Evolutionary conservation across 2,797 vertebrate genomes (phyloP).

Genomic region (Rhynchotus rufescens): DNA sequence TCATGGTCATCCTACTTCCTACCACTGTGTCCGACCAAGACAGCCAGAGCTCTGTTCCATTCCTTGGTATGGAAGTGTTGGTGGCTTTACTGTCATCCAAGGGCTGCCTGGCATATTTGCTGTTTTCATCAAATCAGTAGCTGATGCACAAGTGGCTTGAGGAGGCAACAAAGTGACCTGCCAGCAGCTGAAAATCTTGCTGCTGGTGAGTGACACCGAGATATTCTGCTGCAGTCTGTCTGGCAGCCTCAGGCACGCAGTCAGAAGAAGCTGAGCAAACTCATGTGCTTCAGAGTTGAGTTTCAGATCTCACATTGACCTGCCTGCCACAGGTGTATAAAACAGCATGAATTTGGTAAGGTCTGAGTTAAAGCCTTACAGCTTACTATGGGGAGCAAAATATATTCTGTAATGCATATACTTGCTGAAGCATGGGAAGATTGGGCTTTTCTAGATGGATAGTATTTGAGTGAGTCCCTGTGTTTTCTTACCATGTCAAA

Average conservation of each 20-base stretch:
- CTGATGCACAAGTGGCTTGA: background rate
- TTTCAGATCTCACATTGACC: background rate
- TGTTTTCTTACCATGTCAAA: background rate
- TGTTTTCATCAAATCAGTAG: background rate
- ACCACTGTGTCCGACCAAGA: background rate
- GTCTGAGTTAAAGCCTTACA: background rate
- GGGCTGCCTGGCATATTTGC: background rate
- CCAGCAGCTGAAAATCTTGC: background rate
- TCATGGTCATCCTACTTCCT: background rate
- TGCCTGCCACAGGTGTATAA: background rate
- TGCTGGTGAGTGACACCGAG: background rate
- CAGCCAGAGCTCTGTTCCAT: background rate
- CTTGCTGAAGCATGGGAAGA: background rate
- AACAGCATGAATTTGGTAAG: background rate
- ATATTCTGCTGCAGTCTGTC: background rate
- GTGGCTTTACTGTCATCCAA: background rate
- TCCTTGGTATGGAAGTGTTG: background rate
- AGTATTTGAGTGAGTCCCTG: fast-evolving
- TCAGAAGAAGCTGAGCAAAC: background rate
- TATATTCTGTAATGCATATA: background rate
- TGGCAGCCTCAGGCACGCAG: background rate
- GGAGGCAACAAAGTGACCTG: background rate
- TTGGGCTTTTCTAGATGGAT: background rate
- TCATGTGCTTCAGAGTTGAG: background rate
- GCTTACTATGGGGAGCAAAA: background rate